Base-by-base conservation (phyloP, 2,797 vertebrate species). In the Lepus oiostolus region DNA sequence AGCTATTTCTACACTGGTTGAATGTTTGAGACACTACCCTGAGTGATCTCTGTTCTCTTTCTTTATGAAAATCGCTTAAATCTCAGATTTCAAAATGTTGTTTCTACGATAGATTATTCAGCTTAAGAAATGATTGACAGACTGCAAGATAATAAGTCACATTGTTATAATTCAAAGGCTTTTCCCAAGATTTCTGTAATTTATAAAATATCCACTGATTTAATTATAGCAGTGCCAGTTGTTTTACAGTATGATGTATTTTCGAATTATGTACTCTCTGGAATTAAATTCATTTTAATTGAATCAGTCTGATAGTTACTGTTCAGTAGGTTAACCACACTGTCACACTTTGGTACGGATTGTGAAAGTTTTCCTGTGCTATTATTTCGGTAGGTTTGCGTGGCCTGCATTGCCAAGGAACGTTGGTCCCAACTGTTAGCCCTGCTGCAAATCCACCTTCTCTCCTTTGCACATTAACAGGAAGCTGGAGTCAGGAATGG, bases 1-100 rank as follows among this genome's bases (percentile, higher is more conserved):
- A 14, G 8, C 67, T 90, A 68, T 75, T 85, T 95, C 35, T 83
- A 17, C 52, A 80, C 16, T 85, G 8, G 5, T 91, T 81, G 80
- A 81, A 52, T 85, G 32, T 81, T 72, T 58, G 17, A 63, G n/a
- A 42, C 35, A 90, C 68, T 38, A 70, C 65, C 2, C 12, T 74
- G 58, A 86, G 19, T 60, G 38, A 12, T 81, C 22, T 75, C 16
- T 54, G 30, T 54, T 71, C 35, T 28, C 24, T 75, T 84, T 83
- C 38, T 38, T 83, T 77, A 72, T 79, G 32, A 94, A 79, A 79
- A 79, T 26, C 72, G 42, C 16, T 13, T 71, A 16, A 14, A 80
- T 67, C 58, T 72, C 74, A 74, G 22, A 67, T 80, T 84, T 67
- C 2, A 42, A 84, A 67, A 62, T 47, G 2, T 26, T 32, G 30